Conservation (phyloP, 2,888 invertebrate genomes). For the Philaethria dido region DNA sequence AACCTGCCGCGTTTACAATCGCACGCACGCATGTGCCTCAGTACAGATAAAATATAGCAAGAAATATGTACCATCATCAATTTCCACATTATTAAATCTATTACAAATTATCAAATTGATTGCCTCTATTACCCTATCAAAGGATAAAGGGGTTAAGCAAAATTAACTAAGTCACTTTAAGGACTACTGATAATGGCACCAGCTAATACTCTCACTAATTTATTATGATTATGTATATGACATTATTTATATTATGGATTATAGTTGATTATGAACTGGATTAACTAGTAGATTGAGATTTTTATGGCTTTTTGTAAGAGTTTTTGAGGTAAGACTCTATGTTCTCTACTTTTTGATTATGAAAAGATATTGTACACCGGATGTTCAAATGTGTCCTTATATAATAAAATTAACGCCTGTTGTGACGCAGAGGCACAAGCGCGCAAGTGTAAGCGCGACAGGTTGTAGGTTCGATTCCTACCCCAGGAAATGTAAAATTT, state of each 20-base stretch:
- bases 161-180: conserved; percentile 36
- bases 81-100: conserved; percentile 1
- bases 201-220: conserved; percentile 38
- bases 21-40: too few species aligned
- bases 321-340: not conserved
- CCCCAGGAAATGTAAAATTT: too few species aligned
- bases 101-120: conserved; percentile 33
- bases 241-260: conserved; percentile 16
- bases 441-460: too few species aligned
- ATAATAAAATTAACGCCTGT: too few species aligned
- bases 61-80: conserved; percentile 6
- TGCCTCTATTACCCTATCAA: conserved; percentile 37
- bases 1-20: too few species aligned
- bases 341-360: not conserved
- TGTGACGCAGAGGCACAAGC: too few species aligned
- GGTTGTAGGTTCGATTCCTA: too few species aligned
- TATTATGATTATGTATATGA: conserved; percentile 31
- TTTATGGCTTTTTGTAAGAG: not conserved
- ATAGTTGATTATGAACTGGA: not conserved
- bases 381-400: too few species aligned
- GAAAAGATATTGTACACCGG: too few species aligned
- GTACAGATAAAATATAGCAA: too few species aligned
- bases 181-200: conserved; percentile 56
- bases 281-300: not conserved
- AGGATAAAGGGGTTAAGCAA: conserved; percentile 43